These are phyloP conservation scores for Gastrophryne carolinensis DNA, from an alignment of 2,797 vertebrate species.

Conservation along the genomic window DNA sequence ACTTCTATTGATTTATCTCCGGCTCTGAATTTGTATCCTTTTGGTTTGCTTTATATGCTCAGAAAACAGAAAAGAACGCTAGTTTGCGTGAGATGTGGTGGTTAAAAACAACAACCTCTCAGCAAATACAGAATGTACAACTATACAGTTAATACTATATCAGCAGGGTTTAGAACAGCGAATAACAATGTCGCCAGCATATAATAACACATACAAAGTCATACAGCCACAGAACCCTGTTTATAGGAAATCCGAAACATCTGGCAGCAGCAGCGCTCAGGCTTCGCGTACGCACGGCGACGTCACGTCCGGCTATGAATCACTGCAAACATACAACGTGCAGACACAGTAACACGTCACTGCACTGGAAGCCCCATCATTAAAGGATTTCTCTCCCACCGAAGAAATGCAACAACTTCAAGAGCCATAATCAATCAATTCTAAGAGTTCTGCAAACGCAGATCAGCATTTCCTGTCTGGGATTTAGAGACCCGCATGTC, in stretches of 20 bases:
- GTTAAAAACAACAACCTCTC: no score
- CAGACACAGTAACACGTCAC: conserved; percentile 38
- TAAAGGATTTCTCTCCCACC: conserved; percentile 27
- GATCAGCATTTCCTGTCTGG: conserved; percentile 34
- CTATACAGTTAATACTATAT: no score
- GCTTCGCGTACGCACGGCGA: conserved; percentile 15
- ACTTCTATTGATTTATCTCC: no score
- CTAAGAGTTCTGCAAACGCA: conserved; percentile 30
- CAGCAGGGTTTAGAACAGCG: no score
- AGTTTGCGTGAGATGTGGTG: no score
- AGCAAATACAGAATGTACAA: no score
- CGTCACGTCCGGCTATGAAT: conserved; percentile 21
- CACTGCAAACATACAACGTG: conserved; percentile 22
- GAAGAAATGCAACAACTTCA: conserved; percentile 15
- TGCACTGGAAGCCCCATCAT: conserved; percentile 21
- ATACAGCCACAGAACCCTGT: no score
- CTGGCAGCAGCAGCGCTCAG: conserved; percentile 21
- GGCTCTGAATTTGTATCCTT: no score
- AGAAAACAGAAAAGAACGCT: no score
- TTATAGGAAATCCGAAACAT: conserved; percentile 27
- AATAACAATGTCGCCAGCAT: no score
- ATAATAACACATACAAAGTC: no score
- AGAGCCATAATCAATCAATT: conserved; percentile 37
- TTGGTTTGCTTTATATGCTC: no score
- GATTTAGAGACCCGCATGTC: background rate